Base-by-base conservation (phyloP, 2,113 vertebrate genomes). In the Bombycilla garrulus region DNA sequence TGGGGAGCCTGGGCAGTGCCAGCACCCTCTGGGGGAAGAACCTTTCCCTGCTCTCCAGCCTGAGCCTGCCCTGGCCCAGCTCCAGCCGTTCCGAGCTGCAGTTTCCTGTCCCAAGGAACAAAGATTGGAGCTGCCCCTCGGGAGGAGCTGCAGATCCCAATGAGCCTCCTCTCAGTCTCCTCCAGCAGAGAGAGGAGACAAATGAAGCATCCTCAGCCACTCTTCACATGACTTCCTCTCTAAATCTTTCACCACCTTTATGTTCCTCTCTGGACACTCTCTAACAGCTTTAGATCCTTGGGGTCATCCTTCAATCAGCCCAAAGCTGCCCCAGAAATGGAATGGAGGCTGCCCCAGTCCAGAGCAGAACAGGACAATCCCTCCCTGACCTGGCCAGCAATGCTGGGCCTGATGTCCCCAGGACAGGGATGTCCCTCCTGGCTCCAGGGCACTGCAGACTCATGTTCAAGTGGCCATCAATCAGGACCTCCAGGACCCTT, bases 61-160 rank as follows among this genome's bases (percentile, higher is more conserved):
- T 72, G 40, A 38, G 8, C 81, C 50, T 54, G 26, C 67, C 40
- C 57, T 83, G 38, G 2, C 17, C 15, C 81, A 73, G 28, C 28
- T 72, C 40, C 69, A 73, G 58, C 81, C 1, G 0, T 64, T 17
- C 57, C 48, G 40, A 38, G 40, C 57, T 45, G 22, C n/a, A n/a
- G n/a, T n/a, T 45, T 26, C 6, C 17, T 62, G 57, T 15, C 48
- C 0, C 33, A 54, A 13, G 2, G 58, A 26, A 26, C 9, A 83
- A 40, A 28, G 40, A 2, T 5, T 0, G 2, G 22, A 53, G 57
- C 28, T 73, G n/a, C 6, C n/a, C 47, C 58, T 54, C 2, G 0
- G 35, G 9, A 22, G n/a, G 14, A 64, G 14, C 40, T 56, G 50
- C 69, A 73, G n/a, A 22, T 20, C n/a, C 57, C 12, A 5, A 1